Evolutionary conservation across 92 coral and sea anemone species (phyloP).

Genomic region (Paragorgia papillata): DNA sequence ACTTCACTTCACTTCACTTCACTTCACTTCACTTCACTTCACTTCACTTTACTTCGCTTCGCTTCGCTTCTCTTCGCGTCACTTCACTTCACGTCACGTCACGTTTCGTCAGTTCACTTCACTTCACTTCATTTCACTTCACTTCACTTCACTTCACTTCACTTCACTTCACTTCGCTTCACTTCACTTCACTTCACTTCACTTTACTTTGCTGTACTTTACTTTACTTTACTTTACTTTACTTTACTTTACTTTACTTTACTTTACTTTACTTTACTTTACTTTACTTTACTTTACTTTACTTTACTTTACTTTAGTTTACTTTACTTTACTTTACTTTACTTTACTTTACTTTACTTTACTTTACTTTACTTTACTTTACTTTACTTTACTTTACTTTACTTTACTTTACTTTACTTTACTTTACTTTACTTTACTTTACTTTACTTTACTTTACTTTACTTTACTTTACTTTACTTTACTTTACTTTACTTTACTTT

Average conservation of each 20-base stretch:
- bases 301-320: neutral
- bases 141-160: slow-evolving; percentile 15
- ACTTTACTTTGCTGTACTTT: neutral
- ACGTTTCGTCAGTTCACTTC: neutral
- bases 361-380: neutral
- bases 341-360: neutral
- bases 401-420: slow-evolving; percentile 1
- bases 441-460: slow-evolving; percentile 9
- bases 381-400: neutral
- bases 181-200: neutral
- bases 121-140: neutral
- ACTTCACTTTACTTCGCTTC: neutral
- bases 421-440: neutral
- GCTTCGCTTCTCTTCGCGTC: neutral
- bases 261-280: neutral
- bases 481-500: slow-evolving; percentile 1
- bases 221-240: neutral
- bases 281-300: neutral
- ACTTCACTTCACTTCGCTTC: neutral
- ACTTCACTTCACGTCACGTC: neutral
- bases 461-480: slow-evolving; percentile 5
- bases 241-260: neutral
- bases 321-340: neutral
- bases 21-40: neutral
- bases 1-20: slow-evolving; percentile 1